Percentiles rank a stretch among this genome's conserved stretches.
These are phyloP conservation scores for Oreamnos americanus DNA, from an alignment of 2,113 vertebrate species.

Conservation along the genomic window DNA sequence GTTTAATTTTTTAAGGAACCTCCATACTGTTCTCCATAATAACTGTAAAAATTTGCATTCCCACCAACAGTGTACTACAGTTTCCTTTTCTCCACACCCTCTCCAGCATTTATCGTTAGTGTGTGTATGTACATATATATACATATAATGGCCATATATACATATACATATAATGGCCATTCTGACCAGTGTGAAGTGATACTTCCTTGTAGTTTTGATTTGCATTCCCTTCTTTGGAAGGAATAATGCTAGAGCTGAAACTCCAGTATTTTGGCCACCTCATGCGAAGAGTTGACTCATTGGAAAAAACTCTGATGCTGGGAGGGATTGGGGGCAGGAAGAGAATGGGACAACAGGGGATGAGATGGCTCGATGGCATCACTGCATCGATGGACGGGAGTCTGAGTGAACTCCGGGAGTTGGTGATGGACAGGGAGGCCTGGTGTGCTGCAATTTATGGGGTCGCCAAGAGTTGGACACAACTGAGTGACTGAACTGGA, in stretches of 20 bases:
- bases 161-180: neutral
- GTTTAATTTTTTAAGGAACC: neutral
- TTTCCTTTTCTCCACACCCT: neutral
- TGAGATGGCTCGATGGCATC: no score
- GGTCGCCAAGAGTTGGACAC: fast-evolving
- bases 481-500: no score
- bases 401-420: no score
- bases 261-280: no score
- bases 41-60: neutral
- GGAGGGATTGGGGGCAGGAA: no score
- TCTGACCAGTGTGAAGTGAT: neutral
- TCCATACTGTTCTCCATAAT: neutral
- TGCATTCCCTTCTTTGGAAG: neutral
- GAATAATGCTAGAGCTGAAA: no score
- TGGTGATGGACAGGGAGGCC: no score
- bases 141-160: no score
- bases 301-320: no score
- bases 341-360: no score
- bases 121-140: fast-evolving
- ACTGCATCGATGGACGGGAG: no score
- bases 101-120: neutral
- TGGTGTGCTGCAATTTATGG: fast-evolving
- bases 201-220: neutral
- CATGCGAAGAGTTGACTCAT: no score
- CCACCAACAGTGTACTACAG: neutral